A percentile compares a stretch with the other conserved stretches of the same genome.
Evolutionary conservation across 2,888 invertebrate species (phyloP).

Genomic region (Himalopsyche tibetana): DNA sequence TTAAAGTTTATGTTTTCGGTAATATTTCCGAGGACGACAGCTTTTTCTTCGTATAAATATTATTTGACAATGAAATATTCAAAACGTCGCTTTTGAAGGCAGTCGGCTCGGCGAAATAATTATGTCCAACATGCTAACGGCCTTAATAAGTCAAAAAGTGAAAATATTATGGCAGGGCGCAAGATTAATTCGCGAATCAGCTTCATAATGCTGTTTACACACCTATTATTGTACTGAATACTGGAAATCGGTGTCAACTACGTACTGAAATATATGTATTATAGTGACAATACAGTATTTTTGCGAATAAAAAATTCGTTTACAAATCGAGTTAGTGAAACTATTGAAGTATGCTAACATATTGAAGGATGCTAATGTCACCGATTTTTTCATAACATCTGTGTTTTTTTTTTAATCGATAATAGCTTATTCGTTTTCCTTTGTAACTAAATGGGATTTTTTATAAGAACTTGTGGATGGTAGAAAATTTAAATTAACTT

Average conservation of each 20-base stretch:
- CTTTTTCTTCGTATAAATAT: constrained; percentile 44
- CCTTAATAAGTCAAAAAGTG: constrained; percentile 29
- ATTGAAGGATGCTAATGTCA: no score
- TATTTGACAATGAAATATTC: constrained; percentile 50
- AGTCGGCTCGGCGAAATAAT: constrained; percentile 1
- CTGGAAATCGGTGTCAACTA: background rate
- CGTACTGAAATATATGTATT: no score
- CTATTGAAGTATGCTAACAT: no score
- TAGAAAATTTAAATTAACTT: no score
- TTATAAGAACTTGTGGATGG: no score
- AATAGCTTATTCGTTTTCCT: no score
- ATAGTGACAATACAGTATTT: no score
- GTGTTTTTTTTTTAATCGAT: no score
- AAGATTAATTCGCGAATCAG: constrained; percentile 18
- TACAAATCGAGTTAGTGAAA: no score
- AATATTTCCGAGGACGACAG: constrained; percentile 55
- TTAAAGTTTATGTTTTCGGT: constrained; percentile 43
- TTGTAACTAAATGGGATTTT: no score
- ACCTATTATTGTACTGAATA: constrained; percentile 4
- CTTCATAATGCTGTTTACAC: constrained; percentile 25
- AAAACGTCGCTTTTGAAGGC: constrained; percentile 15
- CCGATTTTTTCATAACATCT: no score
- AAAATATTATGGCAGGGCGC: constrained; percentile 6
- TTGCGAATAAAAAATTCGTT: no score
- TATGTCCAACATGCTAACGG: constrained; percentile 2